Evolutionary conservation across 2,113 vertebrate genomes (phyloP).

Genomic region (Phyllostomus hastatus): DNA sequence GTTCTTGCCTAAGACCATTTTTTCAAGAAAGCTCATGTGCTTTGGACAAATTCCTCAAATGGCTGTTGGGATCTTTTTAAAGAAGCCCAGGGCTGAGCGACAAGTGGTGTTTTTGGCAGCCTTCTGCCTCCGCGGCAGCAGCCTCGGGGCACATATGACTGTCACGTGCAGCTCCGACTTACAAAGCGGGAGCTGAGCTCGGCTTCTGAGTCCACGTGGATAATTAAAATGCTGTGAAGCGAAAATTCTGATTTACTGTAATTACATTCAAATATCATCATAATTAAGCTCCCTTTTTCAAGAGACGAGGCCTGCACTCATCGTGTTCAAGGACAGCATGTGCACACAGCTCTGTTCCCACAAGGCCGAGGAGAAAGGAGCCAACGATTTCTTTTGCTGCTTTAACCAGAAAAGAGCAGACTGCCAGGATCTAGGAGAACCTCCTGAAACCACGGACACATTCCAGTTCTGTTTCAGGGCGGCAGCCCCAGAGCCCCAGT

Average conservation of each 20-base stretch:
- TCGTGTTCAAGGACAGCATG: background rate
- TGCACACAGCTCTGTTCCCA: background rate
- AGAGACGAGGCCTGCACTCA: background rate
- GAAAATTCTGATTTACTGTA: slow-evolving; percentile 35
- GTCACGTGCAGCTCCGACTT: background rate
- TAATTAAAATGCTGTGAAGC: slow-evolving; percentile 43
- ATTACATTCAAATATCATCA: slow-evolving; percentile 37
- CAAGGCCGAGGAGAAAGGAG: background rate
- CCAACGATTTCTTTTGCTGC: background rate
- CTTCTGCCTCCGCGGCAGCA: background rate
- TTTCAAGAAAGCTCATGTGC: background rate
- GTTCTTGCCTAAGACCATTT: background rate
- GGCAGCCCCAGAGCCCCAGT: background rate
- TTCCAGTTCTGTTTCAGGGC: background rate
- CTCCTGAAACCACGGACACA: background rate
- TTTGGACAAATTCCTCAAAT: slow-evolving; percentile 18
- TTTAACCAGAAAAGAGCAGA: slow-evolving; percentile 8
- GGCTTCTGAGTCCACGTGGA: background rate
- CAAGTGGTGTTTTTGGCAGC: background rate
- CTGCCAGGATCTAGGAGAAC: background rate
- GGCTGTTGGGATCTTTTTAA: background rate
- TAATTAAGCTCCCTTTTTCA: slow-evolving; percentile 52
- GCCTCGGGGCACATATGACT: background rate
- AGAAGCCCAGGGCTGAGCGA: background rate
- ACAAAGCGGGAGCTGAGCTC: background rate